A percentile compares a stretch with the other conserved stretches of the same genome.
phyloP scores from a whole-genome alignment of 2,113 vertebrate genomes.

The Corvus cornix region DNA sequence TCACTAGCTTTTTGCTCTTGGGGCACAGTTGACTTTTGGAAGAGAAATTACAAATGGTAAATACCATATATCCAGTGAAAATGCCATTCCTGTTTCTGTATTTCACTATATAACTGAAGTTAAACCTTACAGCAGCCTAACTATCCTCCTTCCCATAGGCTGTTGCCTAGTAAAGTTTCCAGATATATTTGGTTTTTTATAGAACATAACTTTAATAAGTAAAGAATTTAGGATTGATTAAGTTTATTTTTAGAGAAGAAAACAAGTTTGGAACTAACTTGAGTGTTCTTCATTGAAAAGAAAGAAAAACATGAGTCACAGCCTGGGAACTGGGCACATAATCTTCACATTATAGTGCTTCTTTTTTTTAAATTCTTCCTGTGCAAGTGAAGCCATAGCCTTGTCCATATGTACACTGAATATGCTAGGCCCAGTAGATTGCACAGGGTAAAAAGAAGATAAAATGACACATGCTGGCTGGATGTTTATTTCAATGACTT shows the following conservation, averaged over 20 bases:
- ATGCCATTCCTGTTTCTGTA: not conserved
- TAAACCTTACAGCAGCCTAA: not conserved
- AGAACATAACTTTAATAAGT: not conserved
- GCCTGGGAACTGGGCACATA: not conserved
- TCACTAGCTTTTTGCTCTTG: not conserved
- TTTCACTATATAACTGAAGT: not conserved
- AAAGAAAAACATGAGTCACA: slow-evolving; percentile 13
- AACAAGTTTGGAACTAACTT: not conserved
- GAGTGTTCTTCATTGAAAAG: not conserved
- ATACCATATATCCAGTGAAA: not conserved
- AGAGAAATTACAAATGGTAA: not conserved
- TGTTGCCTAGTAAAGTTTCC: slow-evolving; percentile 2
- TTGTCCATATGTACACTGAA: not conserved
- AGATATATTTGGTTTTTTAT: not conserved
- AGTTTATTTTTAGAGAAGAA: slow-evolving; percentile 29
- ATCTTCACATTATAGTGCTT: not conserved
- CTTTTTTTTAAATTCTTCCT: not conserved
- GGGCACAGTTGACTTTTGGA: not conserved
- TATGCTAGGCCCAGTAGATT: not conserved
- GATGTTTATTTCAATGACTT: not conserved
- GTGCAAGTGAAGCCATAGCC: not conserved
- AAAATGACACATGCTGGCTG: not conserved
- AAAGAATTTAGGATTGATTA: not conserved
- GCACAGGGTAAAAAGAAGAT: not conserved
- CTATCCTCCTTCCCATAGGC: not conserved